Percentiles rank a stretch among this genome's conserved stretches.
Conservation (phyloP, 1,140 invertebrate genomes). For the Myzus persicae region DNA sequence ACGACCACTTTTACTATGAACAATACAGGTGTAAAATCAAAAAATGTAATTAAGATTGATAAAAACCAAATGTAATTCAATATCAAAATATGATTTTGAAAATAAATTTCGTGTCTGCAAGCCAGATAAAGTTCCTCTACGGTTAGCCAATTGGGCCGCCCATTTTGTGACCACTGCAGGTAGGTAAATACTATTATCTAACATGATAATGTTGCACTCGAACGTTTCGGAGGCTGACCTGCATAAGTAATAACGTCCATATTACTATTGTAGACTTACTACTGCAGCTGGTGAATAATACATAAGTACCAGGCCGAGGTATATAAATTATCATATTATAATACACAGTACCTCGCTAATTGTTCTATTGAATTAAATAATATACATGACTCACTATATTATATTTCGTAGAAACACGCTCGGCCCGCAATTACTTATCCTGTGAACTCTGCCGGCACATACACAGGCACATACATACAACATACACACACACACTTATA, state of each 20-base stretch:
- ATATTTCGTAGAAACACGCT: not conserved
- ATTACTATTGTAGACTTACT: not conserved
- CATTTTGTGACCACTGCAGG: not conserved
- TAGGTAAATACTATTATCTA: not conserved
- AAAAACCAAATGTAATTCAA: not conserved
- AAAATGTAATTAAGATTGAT: not conserved
- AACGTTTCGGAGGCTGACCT: not conserved
- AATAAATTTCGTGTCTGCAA: not conserved
- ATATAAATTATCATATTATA: too few relatives aligned
- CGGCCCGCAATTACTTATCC: not conserved
- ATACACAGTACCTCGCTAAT: not conserved
- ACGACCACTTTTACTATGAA: not conserved
- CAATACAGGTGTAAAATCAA: not conserved
- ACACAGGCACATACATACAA: not conserved
- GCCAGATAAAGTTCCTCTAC: not conserved
- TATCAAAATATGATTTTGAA: not conserved
- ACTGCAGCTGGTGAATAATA: not conserved
- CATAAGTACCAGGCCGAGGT: not conserved
- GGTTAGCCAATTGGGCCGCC: too few relatives aligned
- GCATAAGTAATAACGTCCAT: not conserved
- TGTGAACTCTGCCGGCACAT: not conserved
- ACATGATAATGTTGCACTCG: not conserved
- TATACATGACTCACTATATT: not conserved
- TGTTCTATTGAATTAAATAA: not conserved
- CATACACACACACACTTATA: not conserved